Evolutionary conservation across 2,797 vertebrate species (phyloP), one percentile per base, ranked within the genome.

Genomic region (Paratrypauchen microcephalus): DNA sequence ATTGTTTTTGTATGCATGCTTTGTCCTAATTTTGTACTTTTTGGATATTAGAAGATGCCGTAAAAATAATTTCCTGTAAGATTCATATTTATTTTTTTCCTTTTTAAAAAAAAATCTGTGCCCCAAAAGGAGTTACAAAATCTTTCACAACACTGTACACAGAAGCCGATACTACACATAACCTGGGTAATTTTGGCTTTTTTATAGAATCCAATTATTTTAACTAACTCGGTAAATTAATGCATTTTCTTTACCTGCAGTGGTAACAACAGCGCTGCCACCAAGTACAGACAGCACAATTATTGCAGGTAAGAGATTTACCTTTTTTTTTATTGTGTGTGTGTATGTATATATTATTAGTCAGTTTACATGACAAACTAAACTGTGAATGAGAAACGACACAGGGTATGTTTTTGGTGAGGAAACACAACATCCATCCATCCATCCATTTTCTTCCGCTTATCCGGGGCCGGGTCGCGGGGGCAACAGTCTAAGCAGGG

Each of bases 291-390:
- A 91, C 73, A 72, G 80, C 0, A 41, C 83, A 0, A 72, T 93
- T 18, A 71, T 92, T 41, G 88, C 80, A 90, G 92, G 93, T 93
- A 87, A 36, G 32, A 36, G 32, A 36, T 30, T 30, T 26, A 26
- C 1, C 1, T 26, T 26, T 26, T 26, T 26, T 26, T 26, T n/a
- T n/a, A n/a, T n/a, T n/a, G n/a, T n/a, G n/a, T n/a, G n/a, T 1
- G 24, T 26, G 24, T 2, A 26, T 26, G 24, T 26, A 2, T 26
- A 6, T 7, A 6, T 32, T 32, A 32, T 32, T 6, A 6, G 30
- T 32, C 30, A 32, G 30, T 32, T 32, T 32, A 32, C 30, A 32
- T 32, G 30, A 32, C 30, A 32, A 32, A 32, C 30, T 32, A 32
- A 32, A 32, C 30, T 32, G 28, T 30, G 30, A 32, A 32, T 32